Percentiles rank a stretch among this genome's conserved stretches.
Conservation (phyloP, 2,797 vertebrate genomes). For the Brachyrhaphis roseni region DNA sequence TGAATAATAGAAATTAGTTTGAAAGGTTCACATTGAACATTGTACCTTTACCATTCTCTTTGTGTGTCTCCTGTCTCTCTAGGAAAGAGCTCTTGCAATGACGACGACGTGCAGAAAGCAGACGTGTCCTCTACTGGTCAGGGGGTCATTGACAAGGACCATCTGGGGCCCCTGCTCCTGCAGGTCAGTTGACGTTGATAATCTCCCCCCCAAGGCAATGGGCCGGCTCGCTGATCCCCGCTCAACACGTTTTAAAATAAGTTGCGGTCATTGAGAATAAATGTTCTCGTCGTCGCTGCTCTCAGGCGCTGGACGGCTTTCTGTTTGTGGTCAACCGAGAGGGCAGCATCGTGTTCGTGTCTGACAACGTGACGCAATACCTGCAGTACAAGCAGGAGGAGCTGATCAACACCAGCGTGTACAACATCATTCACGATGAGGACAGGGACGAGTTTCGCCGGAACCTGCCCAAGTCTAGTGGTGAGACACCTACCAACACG, state of each 20-base stretch:
- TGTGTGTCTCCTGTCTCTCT: slow-evolving; percentile 37
- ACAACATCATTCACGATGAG: slow-evolving; percentile 94
- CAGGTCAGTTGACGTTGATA: slow-evolving; percentile 84
- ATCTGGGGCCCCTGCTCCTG: slow-evolving; percentile 93
- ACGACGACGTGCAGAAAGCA: slow-evolving; percentile 98
- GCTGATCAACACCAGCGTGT: slow-evolving; percentile 95
- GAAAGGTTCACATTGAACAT: neutral
- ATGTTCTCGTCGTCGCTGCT: slow-evolving; percentile 6
- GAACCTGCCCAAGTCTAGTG: slow-evolving; percentile 93
- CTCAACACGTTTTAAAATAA: slow-evolving; percentile 23
- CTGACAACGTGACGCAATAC: slow-evolving; percentile 98
- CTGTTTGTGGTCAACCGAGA: slow-evolving; percentile 98
- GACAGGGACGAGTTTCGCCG: slow-evolving; percentile 96
- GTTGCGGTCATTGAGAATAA: neutral
- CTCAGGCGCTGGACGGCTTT: slow-evolving; percentile 95
- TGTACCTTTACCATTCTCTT: neutral
- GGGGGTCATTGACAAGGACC: slow-evolving; percentile 98
- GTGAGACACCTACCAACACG: slow-evolving; percentile 68
- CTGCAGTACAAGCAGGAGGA: slow-evolving; percentile 98
- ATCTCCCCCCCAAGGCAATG: slow-evolving; percentile 24
- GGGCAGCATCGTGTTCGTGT: slow-evolving; percentile 97
- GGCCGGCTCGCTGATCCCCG: slow-evolving; percentile 6
- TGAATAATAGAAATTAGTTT: neutral
- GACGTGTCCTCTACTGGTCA: slow-evolving; percentile 98
- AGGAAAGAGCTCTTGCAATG: slow-evolving; percentile 91